Evolutionary conservation across 2,113 vertebrate genomes (phyloP).

Genomic region (Lampris incognitus): DNA sequence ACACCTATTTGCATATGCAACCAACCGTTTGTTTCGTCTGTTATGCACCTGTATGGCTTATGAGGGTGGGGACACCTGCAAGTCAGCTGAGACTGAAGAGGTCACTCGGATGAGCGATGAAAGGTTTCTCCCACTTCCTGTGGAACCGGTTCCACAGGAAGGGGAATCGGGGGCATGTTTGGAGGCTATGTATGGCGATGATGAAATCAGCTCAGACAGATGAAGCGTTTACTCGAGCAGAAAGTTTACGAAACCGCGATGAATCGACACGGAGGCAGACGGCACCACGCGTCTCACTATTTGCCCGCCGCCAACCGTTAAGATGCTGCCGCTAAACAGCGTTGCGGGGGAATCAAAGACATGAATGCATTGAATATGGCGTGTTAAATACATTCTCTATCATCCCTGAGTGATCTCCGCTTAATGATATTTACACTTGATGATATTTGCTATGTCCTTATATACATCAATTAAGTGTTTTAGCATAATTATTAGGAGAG

Average conservation of each 20-base stretch:
- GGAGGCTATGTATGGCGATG: conserved; percentile 60
- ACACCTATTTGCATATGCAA: no score
- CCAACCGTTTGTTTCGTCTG: no score
- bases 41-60: no score
- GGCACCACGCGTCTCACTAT: conserved; percentile 33
- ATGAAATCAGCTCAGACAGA: conserved; percentile 74
- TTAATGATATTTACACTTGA: neutral
- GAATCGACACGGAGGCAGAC: conserved; percentile 52
- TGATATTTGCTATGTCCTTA: conserved; percentile 30
- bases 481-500: conserved; percentile 17
- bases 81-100: no score
- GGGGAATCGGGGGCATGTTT: conserved; percentile 59
- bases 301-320: conserved; percentile 53
- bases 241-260: conserved; percentile 58
- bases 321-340: conserved; percentile 32
- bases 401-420: conserved; percentile 31
- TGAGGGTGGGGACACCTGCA: no score
- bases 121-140: no score
- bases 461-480: conserved; percentile 19
- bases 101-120: no score
- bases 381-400: conserved; percentile 45
- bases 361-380: conserved; percentile 39
- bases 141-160: conserved; percentile 52
- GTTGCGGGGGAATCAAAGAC: conserved; percentile 34
- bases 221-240: conserved; percentile 67